Conservation (phyloP, 2,797 vertebrate genomes). For the Sternotherus odoratus region DNA sequence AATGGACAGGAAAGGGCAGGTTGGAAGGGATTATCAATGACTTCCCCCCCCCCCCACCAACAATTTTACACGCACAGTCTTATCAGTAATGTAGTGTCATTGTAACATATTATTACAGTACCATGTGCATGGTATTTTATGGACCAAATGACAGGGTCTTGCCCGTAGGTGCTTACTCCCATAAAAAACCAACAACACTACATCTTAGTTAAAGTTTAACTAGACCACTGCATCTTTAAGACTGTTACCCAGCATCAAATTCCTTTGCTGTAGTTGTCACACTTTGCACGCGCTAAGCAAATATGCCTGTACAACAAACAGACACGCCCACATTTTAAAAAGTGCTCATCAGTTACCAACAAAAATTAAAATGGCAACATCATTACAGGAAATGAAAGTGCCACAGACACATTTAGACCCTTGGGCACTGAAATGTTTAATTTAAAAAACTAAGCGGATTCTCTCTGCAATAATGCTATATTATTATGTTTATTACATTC, state of each 20-base stretch:
- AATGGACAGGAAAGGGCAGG: no score
- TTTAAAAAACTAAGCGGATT: neutral
- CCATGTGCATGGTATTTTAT: neutral
- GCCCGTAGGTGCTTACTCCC: neutral
- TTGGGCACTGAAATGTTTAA: constrained; percentile 23
- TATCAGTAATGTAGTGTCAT: neutral
- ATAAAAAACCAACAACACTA: neutral
- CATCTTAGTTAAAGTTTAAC: constrained; percentile 6
- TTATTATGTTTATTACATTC: constrained; percentile 21
- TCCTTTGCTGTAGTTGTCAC: neutral
- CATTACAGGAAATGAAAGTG: constrained; percentile 24
- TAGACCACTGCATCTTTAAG: neutral
- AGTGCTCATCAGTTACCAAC: neutral
- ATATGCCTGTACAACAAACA: neutral
- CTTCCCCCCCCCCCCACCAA: neutral
- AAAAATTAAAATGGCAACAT: neutral
- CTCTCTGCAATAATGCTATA: neutral
- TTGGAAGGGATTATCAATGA: neutral
- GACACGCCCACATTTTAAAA: neutral
- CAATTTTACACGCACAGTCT: neutral
- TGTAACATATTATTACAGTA: neutral
- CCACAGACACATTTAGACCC: neutral
- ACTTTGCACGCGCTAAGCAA: neutral
- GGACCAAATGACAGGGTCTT: neutral
- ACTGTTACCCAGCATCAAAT: neutral